Percentiles rank a stretch among this genome's conserved stretches.
These are phyloP conservation scores for Phengaris alcon DNA, from an alignment of 2,888 invertebrate species.

Conservation along the genomic window DNA sequence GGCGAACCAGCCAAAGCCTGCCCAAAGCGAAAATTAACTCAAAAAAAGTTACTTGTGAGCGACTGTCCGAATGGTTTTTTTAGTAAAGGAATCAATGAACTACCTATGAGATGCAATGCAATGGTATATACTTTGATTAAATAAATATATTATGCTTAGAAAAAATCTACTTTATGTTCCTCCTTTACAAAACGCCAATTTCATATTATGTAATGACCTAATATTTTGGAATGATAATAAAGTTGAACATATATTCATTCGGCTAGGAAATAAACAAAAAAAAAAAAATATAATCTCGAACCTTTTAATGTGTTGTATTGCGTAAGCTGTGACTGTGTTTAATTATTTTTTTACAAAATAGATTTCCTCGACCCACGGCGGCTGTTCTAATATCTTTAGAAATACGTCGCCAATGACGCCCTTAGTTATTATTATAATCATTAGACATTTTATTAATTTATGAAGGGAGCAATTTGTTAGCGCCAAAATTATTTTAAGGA, in stretches of 20 bases:
- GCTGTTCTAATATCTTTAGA: neutral
- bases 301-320: neutral
- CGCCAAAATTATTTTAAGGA: neutral
- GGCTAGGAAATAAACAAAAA: neutral
- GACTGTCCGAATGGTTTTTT: no score
- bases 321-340: constrained; percentile 9
- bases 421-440: neutral
- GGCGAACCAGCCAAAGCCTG: no score
- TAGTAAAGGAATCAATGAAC: no score
- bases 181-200: no score
- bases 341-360: constrained; percentile 12
- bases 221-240: neutral
- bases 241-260: neutral
- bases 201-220: no score
- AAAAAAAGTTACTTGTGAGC: no score
- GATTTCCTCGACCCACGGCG: neutral
- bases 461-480: neutral
- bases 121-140: no score
- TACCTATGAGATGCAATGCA: no score
- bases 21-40: no score
- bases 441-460: neutral
- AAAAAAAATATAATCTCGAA: neutral
- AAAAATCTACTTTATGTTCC: no score
- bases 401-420: neutral
- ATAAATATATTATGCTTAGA: no score